These are phyloP conservation scores for Engystomops pustulosus DNA, from an alignment of 2,113 vertebrate species.

Conservation along the genomic window DNA sequence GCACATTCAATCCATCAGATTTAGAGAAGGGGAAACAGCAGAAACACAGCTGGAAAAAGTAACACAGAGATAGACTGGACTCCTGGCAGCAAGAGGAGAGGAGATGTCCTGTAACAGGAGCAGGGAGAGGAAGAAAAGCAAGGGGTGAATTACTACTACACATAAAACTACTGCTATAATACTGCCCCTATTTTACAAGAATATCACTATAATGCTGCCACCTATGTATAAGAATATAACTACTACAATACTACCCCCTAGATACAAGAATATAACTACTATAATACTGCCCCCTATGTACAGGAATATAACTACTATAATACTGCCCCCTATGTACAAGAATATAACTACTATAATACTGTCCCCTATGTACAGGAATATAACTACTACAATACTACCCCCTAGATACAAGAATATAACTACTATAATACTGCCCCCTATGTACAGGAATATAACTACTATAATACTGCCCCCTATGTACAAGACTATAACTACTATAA, in stretches of 20 bases:
- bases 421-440: background rate
- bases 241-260: background rate
- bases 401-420: no score
- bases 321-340: background rate
- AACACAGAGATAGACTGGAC: background rate
- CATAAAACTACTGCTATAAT: no score
- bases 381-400: no score
- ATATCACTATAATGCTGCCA: no score
- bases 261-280: background rate
- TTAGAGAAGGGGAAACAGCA: conserved; percentile 31
- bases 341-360: background rate
- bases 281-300: background rate
- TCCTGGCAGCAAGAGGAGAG: background rate
- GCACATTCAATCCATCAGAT: conserved; percentile 41
- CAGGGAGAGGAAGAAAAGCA: background rate
- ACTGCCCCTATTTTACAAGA: no score
- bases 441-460: background rate
- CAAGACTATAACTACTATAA: no score
- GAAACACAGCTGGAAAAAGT: background rate
- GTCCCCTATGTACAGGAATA: no score
- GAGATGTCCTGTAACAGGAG: background rate
- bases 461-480: background rate
- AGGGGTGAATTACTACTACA: no score
- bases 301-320: background rate
- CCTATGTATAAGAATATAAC: no score